Evolutionary conservation across 2,113 vertebrate genomes (phyloP).

Genomic region (Zosterops hypoxanthus): DNA sequence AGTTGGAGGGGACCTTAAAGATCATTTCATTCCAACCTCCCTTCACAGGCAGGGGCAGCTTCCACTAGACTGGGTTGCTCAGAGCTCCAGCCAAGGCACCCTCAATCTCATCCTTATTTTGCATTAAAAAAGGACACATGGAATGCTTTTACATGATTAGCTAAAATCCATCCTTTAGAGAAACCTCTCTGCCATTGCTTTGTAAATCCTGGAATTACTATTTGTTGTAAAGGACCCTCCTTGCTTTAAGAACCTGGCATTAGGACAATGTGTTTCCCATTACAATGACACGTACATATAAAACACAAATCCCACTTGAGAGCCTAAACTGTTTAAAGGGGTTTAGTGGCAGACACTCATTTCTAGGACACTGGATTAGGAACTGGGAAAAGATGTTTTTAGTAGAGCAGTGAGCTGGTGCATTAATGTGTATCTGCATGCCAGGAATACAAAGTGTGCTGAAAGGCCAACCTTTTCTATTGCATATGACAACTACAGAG

Average conservation of each 20-base stretch:
- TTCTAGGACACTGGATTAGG: conserved; percentile 57
- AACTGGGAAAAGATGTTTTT: neutral
- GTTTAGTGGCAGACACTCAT: conserved; percentile 50
- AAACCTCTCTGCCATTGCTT: neutral
- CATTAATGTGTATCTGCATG: neutral
- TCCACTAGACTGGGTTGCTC: neutral
- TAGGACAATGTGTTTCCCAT: conserved; percentile 33
- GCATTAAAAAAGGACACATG: neutral
- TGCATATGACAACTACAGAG: neutral
- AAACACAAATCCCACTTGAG: conserved; percentile 56
- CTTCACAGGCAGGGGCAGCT: neutral
- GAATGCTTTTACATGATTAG: conserved; percentile 20
- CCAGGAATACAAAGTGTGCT: conserved; percentile 1
- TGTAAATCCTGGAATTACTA: conserved; percentile 33
- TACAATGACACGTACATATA: conserved; percentile 7
- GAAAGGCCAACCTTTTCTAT: neutral
- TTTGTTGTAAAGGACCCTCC: neutral
- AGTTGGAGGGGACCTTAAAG: neutral
- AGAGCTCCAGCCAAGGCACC: neutral
- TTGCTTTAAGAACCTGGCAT: conserved; percentile 11
- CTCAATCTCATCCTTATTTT: neutral
- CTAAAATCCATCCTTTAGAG: conserved; percentile 20
- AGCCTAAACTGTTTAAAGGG: conserved; percentile 39
- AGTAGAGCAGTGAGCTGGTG: neutral
- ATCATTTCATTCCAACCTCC: neutral